Base-by-base conservation (phyloP, 2,113 vertebrate genomes). In the Cettia cetti region DNA sequence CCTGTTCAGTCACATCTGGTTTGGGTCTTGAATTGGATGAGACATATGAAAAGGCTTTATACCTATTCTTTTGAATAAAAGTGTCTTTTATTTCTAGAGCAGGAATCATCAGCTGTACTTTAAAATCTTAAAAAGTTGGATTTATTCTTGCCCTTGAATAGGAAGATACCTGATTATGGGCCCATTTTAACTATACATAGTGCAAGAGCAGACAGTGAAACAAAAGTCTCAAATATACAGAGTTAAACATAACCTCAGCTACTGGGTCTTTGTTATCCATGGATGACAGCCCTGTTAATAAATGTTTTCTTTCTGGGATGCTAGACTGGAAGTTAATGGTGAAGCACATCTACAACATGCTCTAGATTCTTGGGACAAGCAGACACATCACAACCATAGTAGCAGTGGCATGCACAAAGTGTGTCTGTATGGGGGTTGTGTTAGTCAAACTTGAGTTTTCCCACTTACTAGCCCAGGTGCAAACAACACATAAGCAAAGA, bases 241-340 rank as follows among this genome's bases (percentile, higher is more conserved):
- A 95, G 98, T 98, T 98, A 98, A 98, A 97, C 94, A 96, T 96
- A 97, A 97, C 97, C 98, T 97, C 96, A 96, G 69, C 97, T 98
- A 99, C 98, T 91, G 85, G 97, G 87, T 96, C 94, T 97, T 86
- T 98, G 97, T 98, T 98, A 97, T 98, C 98, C 98, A 98, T 98
- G 98, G 97, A 97, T 98, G 97, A 98, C 97, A 97, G 96, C 98
- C 96, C 97, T 97, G 98, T 99, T 99, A 99, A 99, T 99, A 96
- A 99, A 97, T 99, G 97, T 95, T 97, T 97, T 97, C 90, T 94
- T 83, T 86, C 94, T 96, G 93, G 92, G 94, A 87, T 95, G 63
- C 95, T 91, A 94, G 92, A 82, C 92, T 96, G 86, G 83, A 95
- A 96, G 97, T 97, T 97, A 97, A 97, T 92, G 88, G 91, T 74